These are phyloP conservation scores for Dasypolia templi DNA, from an alignment of 2,888 invertebrate genomes.

Conservation along the genomic window DNA sequence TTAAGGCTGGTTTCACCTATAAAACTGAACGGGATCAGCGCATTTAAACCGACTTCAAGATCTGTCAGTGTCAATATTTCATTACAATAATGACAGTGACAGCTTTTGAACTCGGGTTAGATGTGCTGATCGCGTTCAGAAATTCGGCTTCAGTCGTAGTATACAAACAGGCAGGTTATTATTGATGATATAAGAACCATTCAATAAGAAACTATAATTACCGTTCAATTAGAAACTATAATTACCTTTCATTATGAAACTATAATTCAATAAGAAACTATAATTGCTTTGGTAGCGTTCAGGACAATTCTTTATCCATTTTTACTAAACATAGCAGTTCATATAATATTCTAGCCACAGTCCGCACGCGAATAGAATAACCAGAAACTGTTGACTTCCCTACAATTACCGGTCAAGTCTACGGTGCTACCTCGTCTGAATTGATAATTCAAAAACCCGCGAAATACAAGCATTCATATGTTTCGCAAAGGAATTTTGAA, in stretches of 20 bases:
- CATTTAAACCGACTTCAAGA: too few species aligned
- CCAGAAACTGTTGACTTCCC: not conserved
- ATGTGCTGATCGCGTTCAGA: too few species aligned
- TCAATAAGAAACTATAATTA: conserved; percentile 14
- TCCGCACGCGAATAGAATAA: conserved; percentile 12
- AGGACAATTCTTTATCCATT: not conserved
- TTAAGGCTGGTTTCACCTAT: too few species aligned
- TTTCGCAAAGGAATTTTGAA: not conserved
- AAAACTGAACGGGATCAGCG: too few species aligned
- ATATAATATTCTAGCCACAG: conserved; percentile 14
- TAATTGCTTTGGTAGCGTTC: conserved; percentile 16
- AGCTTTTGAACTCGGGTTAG: too few species aligned
- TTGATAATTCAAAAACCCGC: not conserved
- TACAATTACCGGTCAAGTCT: not conserved
- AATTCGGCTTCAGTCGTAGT: too few species aligned
- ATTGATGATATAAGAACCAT: not conserved
- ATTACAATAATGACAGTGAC: too few species aligned
- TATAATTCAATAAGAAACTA: too few species aligned
- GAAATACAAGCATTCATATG: not conserved
- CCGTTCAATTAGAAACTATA: not conserved
- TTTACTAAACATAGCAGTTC: not conserved
- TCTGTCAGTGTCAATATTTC: too few species aligned
- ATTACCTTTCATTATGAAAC: not conserved
- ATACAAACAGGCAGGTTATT: too few species aligned
- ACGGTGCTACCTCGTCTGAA: too few species aligned